Evolutionary conservation across 2,888 invertebrate species (phyloP).

Genomic region (Drosophila tanythrix): DNA sequence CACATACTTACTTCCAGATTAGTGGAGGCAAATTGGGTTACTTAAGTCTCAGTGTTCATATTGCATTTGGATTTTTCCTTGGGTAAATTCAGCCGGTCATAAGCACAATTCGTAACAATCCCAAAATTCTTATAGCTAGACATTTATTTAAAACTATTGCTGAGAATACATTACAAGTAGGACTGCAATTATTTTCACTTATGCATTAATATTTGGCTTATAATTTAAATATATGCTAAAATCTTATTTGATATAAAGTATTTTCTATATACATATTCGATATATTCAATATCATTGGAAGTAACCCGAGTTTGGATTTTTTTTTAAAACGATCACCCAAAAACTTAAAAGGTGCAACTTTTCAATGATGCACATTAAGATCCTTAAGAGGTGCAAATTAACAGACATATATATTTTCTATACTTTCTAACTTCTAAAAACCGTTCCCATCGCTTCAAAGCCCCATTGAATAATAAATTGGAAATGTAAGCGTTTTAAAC

Average conservation of each 20-base stretch:
- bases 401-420: not conserved
- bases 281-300: conserved; percentile 22
- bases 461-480: no score
- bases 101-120: not conserved
- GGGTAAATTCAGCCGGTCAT: not conserved
- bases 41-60: not conserved
- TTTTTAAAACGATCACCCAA: not conserved
- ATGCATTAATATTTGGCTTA: conserved; percentile 28
- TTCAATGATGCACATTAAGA: not conserved
- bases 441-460: not conserved
- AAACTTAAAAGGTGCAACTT: not conserved
- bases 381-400: not conserved
- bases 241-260: conserved; percentile 6
- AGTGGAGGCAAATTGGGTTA: not conserved
- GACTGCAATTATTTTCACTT: conserved; percentile 22
- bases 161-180: conserved; percentile 1
- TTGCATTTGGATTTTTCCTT: no score
- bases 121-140: not conserved
- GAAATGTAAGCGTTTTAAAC: not conserved
- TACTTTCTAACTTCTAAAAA: not conserved
- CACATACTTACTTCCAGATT: not conserved
- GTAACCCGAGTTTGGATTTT: conserved; percentile 18
- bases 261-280: conserved; percentile 27
- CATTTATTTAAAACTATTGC: not conserved
- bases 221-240: conserved; percentile 1